Base-by-base conservation (phyloP, 2,888 invertebrate genomes). In the Athalia rosae region DNA sequence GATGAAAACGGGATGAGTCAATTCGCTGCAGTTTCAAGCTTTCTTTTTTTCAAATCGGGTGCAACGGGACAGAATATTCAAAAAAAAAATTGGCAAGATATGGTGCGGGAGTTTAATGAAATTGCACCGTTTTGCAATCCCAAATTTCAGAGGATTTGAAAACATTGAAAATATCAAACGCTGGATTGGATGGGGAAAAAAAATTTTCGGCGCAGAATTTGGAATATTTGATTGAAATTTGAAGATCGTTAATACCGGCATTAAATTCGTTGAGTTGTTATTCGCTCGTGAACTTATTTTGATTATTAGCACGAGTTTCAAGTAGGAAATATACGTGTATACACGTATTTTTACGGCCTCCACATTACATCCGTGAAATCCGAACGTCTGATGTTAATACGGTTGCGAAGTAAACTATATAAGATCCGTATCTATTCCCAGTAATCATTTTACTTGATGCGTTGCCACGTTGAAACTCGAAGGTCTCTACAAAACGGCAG, bases 291-390 rank as follows among this genome's bases (percentile, higher is more conserved):
- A 9, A n/a, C 67, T 5, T 15, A 53, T 7, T 28, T 2, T 28
- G 13, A 50, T 50, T 53, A 6, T 53, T 11, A 41, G 28, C 41
- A 67, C 53, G 0, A 50, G 6, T 67, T 67, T 50, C 50, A 67
- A 4, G 8, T 62, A 13, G 11, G 53, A 50, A 67, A 67, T 67
- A 28, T 28, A 28, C 28, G 2, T 0, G 28, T 28, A 28, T 28
- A 28, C 28, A n/a, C n/a, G n/a, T 67, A 53, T n/a, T n/a, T 53
- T 67, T 67, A 67, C 53, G 50, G n/a, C 41, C 48, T 53, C 67
- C 7, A 67, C 67, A 50, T 50, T 45, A 64, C 47, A 64, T 64
- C 64, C 64, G 64, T 48, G 50, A 50, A 41, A n/a, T 15, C 53
- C 7, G 11, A 4, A 50, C 59, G 59, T 28, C 28, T 28, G 28